phyloP scores from a whole-genome alignment of 2,797 vertebrate species.

The Silurus aristotelis region DNA sequence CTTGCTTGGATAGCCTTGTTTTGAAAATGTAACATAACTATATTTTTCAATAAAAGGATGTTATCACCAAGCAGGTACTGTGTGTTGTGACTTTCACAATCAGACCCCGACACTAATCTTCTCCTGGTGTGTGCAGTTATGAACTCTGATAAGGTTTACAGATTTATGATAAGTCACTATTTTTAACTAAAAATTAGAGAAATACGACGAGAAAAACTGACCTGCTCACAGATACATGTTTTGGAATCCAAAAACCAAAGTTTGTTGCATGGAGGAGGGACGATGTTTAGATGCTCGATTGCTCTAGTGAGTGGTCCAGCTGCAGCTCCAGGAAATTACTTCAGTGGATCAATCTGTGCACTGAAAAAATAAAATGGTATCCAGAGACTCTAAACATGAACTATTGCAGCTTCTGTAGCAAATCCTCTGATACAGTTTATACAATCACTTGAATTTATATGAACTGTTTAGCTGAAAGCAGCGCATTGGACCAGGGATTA shows the following conservation, averaged over 20 bases:
- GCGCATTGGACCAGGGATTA: neutral
- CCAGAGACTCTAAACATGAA: neutral
- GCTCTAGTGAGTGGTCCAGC: neutral
- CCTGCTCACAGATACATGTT: neutral
- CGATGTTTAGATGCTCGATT: neutral
- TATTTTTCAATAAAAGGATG: conserved; percentile 81
- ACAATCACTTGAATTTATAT: neutral
- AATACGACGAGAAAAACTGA: neutral
- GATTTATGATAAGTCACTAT: neutral
- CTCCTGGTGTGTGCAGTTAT: neutral
- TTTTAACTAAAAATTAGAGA: neutral
- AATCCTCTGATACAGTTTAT: neutral
- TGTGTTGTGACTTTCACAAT: conserved; percentile 15
- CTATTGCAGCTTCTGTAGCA: neutral
- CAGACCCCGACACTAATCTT: neutral
- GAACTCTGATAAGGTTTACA: neutral
- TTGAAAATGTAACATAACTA: conserved; percentile 66
- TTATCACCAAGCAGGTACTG: conserved; percentile 25
- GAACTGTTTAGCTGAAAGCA: neutral
- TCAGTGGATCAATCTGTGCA: neutral
- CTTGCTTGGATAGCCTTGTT: conserved; percentile 44
- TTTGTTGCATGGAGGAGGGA: too few species aligned
- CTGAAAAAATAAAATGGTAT: neutral
- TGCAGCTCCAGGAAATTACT: neutral
- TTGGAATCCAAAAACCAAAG: neutral